Percentiles rank a stretch among this genome's conserved stretches.
These are phyloP conservation scores for Pegoplata infirma DNA, from an alignment of 2,888 invertebrate genomes.

Conservation along the genomic window DNA sequence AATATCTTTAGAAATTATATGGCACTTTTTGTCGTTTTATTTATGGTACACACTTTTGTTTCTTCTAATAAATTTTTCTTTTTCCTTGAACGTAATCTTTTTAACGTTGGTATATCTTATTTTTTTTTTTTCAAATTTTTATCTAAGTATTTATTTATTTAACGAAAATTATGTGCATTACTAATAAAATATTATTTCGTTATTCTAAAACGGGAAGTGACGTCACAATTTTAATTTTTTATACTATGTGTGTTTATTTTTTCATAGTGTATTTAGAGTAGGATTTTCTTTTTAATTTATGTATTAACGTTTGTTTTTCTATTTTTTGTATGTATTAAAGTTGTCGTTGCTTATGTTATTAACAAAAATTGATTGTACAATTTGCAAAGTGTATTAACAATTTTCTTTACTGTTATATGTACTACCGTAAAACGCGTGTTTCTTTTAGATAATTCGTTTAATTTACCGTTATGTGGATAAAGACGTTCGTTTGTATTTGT, in stretches of 20 bases:
- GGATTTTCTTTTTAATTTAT: conserved; percentile 8
- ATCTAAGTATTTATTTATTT: conserved; percentile 34
- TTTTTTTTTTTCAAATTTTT: neutral
- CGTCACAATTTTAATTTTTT: conserved; percentile 54
- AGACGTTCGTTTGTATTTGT: conserved; percentile 35
- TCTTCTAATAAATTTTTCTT: neutral
- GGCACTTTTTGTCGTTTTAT: conserved; percentile 60
- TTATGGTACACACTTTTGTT: conserved; percentile 33
- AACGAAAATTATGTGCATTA: conserved; percentile 41
- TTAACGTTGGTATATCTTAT: conserved; percentile 20
- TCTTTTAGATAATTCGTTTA: conserved; percentile 14
- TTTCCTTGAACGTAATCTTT: neutral
- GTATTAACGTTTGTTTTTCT: neutral
- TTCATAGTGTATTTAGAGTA: conserved; percentile 16
- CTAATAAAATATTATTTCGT: conserved; percentile 54
- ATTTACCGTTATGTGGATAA: conserved; percentile 35
- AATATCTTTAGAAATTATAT: conserved; percentile 9
- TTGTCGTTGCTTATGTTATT: conserved; percentile 1
- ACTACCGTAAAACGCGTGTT: conserved; percentile 15
- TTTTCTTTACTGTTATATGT: conserved; percentile 2
- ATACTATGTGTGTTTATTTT: conserved; percentile 11
- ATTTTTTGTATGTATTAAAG: neutral
- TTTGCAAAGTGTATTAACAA: neutral
- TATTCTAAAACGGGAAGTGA: conserved; percentile 55
- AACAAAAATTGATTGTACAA: neutral